Base-by-base conservation (phyloP, 2,797 vertebrate species). In the Fringilla coelebs region DNA sequence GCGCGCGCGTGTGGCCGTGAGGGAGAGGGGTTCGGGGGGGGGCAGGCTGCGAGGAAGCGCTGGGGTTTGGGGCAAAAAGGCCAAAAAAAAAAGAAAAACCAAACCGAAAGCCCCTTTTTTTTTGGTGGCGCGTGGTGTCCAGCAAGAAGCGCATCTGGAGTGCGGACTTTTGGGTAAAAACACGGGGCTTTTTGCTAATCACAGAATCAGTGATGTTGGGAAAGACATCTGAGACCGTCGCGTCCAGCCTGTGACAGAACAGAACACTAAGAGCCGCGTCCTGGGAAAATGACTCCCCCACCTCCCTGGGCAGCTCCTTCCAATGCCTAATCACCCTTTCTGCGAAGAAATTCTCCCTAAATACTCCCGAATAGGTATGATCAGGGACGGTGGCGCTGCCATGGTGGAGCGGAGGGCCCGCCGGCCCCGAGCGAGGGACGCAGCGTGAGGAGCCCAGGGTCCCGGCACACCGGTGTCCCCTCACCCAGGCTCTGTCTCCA, bases 301-400 rank as follows among this genome's bases (percentile, higher is more conserved):
- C 1, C 26, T 61, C 48, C 28, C 32, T 25, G 41, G 9, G 16
- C 41, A 21, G 6, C 34, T 54, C 15, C 8, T 54, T 36, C 34
- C 21, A 28, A 8, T 71, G 45, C 16, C 38, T 22, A 13, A 45
- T 51, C 7, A 13, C 25, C 29, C 7, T 3, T 71, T 52, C 38
- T 40, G 45, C 9, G 6, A 28, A 71, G 25, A 46, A 28, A 40
- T 58, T 22, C 26, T 52, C 21, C 38, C 15, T 26, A 34, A 25
- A 18, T 51, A 13, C 41, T 43, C 20, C 16, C 5, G n/a, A 1
- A 4, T 28, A 4, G 2, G 1, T 25, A 4, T 2, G 12, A 4
- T 13, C 20, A 5, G 46, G 45, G 16, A 9, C 45, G 65, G 60
- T 2, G 49, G 26, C 6, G 5, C 26, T 20, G 70, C 1, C 26